Evolutionary conservation across 2,888 invertebrate genomes (phyloP).

Genomic region (Ethmia dodecea): DNA sequence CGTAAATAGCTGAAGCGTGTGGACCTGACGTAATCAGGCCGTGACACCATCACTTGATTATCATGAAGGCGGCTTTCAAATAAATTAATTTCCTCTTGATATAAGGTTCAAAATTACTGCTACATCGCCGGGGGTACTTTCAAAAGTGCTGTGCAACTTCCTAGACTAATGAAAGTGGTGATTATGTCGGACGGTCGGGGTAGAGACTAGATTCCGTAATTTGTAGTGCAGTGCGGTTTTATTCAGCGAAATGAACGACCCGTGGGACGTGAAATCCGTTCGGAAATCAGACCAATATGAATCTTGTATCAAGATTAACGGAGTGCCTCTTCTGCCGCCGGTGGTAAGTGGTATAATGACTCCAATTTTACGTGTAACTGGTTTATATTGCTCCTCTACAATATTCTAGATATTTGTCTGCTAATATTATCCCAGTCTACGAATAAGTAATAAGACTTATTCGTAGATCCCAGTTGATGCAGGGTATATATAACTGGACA

Average conservation of each 20-base stretch:
- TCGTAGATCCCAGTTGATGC: no score
- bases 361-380: no score
- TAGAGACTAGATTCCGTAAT: constrained; percentile 9
- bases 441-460: no score
- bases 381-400: no score
- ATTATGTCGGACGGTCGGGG: constrained; percentile 11
- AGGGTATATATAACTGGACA: no score
- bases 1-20: background rate
- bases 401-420: no score
- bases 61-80: constrained; percentile 36
- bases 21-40: constrained; percentile 64
- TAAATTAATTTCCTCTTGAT: constrained; percentile 35
- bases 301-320: constrained; percentile 86
- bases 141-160: constrained; percentile 32
- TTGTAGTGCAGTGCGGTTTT: constrained; percentile 15
- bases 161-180: constrained; percentile 18
- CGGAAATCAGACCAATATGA: constrained; percentile 67
- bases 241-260: constrained; percentile 55
- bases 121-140: constrained; percentile 15
- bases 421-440: no score
- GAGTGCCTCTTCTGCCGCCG: constrained; percentile 85
- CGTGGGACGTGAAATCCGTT: constrained; percentile 69
- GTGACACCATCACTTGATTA: constrained; percentile 55
- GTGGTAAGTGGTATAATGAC: constrained; percentile 81
- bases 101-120: constrained; percentile 29